phyloP scores from a whole-genome alignment of 2,797 vertebrate genomes.

The Ibycter americanus region DNA sequence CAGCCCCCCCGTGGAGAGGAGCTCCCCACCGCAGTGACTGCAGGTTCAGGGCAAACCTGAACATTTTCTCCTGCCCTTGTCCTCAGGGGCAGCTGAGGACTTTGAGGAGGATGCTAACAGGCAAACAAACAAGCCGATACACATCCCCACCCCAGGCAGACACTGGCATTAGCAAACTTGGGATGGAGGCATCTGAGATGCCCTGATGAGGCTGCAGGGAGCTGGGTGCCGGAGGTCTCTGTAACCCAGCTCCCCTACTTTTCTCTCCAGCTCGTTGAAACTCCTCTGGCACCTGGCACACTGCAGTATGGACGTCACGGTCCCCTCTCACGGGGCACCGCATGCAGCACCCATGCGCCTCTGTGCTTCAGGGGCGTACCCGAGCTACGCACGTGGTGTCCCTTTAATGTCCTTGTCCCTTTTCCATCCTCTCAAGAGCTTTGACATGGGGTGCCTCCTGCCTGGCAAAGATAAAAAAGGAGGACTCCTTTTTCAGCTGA shows the following conservation, averaged over 20 bases:
- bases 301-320: fast-evolving
- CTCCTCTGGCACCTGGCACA: fast-evolving
- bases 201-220: fast-evolving
- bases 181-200: fast-evolving
- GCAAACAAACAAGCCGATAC: fast-evolving
- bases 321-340: too few relatives aligned
- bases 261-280: neutral
- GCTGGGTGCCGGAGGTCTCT: fast-evolving
- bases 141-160: neutral
- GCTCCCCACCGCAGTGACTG: neutral
- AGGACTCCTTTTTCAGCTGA: neutral
- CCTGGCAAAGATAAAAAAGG: neutral
- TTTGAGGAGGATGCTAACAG: neutral
- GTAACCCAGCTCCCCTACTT: neutral
- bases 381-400: fast-evolving
- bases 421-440: neutral
- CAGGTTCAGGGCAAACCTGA: neutral
- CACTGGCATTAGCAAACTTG: neutral
- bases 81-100: neutral
- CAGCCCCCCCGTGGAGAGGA: neutral
- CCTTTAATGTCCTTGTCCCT: neutral
- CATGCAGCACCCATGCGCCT: neutral
- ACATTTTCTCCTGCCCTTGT: neutral
- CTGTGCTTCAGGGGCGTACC: neutral
- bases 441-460: neutral